Evolutionary conservation across 2,888 invertebrate species (phyloP), one percentile per base, ranked within the genome.

Genomic region (Patella pellucida): DNA sequence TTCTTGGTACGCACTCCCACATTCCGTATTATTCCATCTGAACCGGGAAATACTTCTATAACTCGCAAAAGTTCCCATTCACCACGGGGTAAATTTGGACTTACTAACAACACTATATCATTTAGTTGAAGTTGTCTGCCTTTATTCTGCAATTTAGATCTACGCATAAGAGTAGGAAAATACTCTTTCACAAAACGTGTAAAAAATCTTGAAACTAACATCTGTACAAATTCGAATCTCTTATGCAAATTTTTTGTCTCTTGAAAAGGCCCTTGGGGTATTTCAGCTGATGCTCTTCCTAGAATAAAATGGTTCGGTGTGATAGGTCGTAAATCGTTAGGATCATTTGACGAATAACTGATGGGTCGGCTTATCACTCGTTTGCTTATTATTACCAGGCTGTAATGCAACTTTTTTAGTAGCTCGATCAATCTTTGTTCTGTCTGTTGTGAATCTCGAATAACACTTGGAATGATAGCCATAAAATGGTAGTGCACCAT

Each of bases 331-430:
- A 50, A 16, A 50, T 73, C 76, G 67, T 71, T 69, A 14, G 76
- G 74, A 67, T 77, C 71, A 54, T 74, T 74, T 0, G 76, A 50
- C 7, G 62, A 50, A 19, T 67, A 77, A 19, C 68, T 68, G 7
- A 78, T 14, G 3, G 78, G 78, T 12, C 78, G n/a, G 5, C 76
- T 77, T n/a, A n/a, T n/a, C n/a, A n/a, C n/a, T n/a, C n/a, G n/a
- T n/a, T n/a, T n/a, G n/a, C n/a, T n/a, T n/a, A n/a, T n/a, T n/a
- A n/a, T n/a, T n/a, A n/a, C n/a, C n/a, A n/a, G n/a, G n/a, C n/a
- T n/a, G n/a, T n/a, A n/a, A n/a, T n/a, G n/a, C n/a, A n/a, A n/a
- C n/a, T n/a, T n/a, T n/a, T n/a, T n/a, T n/a, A n/a, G n/a, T n/a
- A n/a, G n/a, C n/a, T n/a, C n/a, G n/a, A n/a, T n/a, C n/a, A n/a